phyloP scores from a whole-genome alignment of 2,888 invertebrate species.

The Xestia c-nigrum region DNA sequence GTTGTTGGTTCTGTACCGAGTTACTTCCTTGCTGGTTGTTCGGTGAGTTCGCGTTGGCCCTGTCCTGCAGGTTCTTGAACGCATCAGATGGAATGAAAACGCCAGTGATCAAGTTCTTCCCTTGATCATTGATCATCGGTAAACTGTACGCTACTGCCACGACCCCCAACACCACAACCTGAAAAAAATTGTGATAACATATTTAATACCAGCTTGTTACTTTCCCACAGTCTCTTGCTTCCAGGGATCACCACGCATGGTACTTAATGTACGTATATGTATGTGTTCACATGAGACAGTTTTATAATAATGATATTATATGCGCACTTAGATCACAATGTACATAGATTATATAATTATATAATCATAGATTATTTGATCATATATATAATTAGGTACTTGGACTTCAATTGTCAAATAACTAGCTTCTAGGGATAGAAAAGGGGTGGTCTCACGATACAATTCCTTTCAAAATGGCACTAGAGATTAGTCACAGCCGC shows the following conservation, averaged over 20 bases:
- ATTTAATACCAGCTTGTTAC: neutral
- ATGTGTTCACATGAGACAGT: too few species aligned
- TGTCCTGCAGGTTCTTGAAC: conserved; percentile 70
- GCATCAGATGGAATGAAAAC: conserved; percentile 76
- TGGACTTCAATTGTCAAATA: too few species aligned
- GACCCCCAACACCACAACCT: conserved; percentile 33
- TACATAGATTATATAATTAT: too few species aligned
- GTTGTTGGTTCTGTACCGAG: conserved; percentile 32
- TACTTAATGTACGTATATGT: too few species aligned
- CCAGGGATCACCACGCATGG: neutral
- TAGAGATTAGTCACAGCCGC: neutral
- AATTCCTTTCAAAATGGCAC: too few species aligned
- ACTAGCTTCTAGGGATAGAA: too few species aligned
- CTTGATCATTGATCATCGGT: conserved; percentile 36
- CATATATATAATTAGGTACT: too few species aligned
- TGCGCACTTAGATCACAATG: too few species aligned
- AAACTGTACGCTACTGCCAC: conserved; percentile 28
- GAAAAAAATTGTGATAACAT: conserved; percentile 1
- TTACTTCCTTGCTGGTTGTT: conserved; percentile 34
- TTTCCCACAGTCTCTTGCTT: neutral
- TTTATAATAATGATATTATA: too few species aligned
- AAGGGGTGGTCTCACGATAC: too few species aligned
- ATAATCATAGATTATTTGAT: too few species aligned
- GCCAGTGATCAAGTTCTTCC: conserved; percentile 67
- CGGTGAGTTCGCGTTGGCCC: conserved; percentile 57